Base-by-base conservation (phyloP, 2,113 vertebrate species). In the Silurus glanis region DNA sequence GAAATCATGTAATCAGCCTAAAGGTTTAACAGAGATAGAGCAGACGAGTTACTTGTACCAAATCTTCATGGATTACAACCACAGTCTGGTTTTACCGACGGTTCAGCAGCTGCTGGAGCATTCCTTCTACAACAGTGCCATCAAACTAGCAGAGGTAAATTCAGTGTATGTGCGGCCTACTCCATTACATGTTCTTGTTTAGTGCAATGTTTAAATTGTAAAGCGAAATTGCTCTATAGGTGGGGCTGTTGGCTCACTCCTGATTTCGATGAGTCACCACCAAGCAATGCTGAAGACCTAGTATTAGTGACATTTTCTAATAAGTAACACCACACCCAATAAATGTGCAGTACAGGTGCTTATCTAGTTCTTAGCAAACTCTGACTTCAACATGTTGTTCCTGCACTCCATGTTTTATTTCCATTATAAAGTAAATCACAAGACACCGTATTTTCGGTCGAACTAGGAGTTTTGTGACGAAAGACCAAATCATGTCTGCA, bases 31-130 rank as follows among this genome's bases (percentile, higher is more conserved):
- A 37, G 61, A 76, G 64, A 51, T 95, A 88, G 95, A 96, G 53
- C 96, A 97, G 91, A 96, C 95, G 23, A 95, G 95, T 85, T 97
- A 95, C 93, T 97, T 93, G 85, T 97, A 97, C 87, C 97, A 98
- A 94, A 97, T 98, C 64, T 97, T 98, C 91, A 93, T 97, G 92
- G 97, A 98, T 84, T 91, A 96, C 88, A 96, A 96, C 89, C 95
- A 96, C 93, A 93, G 94, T 59, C 91, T 97, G 91, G 93, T 96
- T 25, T 94, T 97, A 85, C 97, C 97, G 0, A 95, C 95, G 0
- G 96, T 98, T 12, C 97, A 97, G 91, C 97, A 98, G 94, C 90
- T 98, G 9, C 93, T 98, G 87, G 97, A 98, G 82, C 95, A 94
- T 71, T 97, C 97, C 53, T 97, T 98, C 92, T 93, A 96, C 75